Evolutionary conservation across 1,140 invertebrate species (phyloP).

Genomic region (Drepana arcuata): DNA sequence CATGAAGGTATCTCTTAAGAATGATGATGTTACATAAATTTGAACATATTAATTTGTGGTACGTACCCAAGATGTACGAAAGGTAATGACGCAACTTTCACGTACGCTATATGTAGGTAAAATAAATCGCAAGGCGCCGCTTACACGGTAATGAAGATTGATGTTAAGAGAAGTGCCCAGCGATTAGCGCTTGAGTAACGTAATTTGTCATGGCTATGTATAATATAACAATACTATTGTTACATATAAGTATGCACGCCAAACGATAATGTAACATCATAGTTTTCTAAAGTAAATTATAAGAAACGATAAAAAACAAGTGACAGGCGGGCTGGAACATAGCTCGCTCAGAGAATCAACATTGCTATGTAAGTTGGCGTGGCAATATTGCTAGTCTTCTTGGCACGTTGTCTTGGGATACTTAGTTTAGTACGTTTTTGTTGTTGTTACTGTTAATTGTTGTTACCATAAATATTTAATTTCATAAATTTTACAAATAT

Average conservation of each 20-base stretch:
- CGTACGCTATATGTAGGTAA: slow-evolving; percentile 32
- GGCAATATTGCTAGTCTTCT: too few relatives aligned
- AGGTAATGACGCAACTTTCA: slow-evolving; percentile 60
- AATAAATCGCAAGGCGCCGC: slow-evolving; percentile 51
- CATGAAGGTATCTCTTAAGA: too few relatives aligned
- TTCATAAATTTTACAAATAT: too few relatives aligned
- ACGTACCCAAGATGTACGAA: too few relatives aligned
- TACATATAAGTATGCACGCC: too few relatives aligned
- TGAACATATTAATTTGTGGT: too few relatives aligned
- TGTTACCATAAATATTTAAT: not conserved
- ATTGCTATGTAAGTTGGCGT: too few relatives aligned
- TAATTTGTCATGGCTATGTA: slow-evolving; percentile 17
- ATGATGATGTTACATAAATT: too few relatives aligned
- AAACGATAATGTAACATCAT: too few relatives aligned
- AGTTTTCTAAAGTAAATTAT: too few relatives aligned
- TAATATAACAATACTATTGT: slow-evolving; percentile 9
- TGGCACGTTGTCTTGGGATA: slow-evolving; percentile 2
- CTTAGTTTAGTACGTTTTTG: slow-evolving; percentile 3
- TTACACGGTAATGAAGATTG: slow-evolving; percentile 62
- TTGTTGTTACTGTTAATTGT: slow-evolving; percentile 1
- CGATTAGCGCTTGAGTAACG: slow-evolving; percentile 21
- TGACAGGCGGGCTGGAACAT: too few relatives aligned
- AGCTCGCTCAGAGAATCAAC: too few relatives aligned
- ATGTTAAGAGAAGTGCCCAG: slow-evolving; percentile 23
- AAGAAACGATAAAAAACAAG: slow-evolving; percentile 3